Conservation (phyloP, 2,113 vertebrate species). For the Mastomys coucha region DNA sequence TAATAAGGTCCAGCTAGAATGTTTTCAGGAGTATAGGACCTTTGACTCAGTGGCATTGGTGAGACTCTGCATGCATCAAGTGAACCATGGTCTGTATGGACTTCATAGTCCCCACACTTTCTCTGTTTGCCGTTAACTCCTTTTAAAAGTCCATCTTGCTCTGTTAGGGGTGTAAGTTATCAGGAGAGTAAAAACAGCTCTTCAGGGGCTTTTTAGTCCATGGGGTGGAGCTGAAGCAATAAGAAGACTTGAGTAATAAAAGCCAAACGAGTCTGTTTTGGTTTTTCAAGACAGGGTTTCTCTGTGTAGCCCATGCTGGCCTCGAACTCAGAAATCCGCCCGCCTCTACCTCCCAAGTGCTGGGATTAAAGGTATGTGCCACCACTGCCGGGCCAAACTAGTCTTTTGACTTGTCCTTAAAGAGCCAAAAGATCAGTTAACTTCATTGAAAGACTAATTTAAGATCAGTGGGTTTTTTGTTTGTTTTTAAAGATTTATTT, state of each 20-base stretch:
- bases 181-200: slow-evolving; percentile 48
- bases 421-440: slow-evolving; percentile 12
- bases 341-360: too few relatives aligned
- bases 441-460: slow-evolving; percentile 12
- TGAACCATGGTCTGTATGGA: neutral
- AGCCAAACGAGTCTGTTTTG: neutral
- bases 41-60: neutral
- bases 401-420: neutral
- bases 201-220: slow-evolving; percentile 35
- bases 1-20: neutral
- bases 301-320: too few relatives aligned
- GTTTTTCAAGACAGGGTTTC: too few relatives aligned
- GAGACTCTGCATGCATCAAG: neutral
- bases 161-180: neutral
- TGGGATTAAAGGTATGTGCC: too few relatives aligned
- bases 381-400: neutral
- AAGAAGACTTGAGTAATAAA: neutral
- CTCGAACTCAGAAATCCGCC: too few relatives aligned
- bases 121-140: neutral
- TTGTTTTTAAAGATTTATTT: too few relatives aligned
- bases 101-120: neutral
- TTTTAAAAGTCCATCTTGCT: slow-evolving; percentile 31
- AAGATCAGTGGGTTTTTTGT: neutral
- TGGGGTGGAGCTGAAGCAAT: neutral
- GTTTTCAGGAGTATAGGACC: neutral